Conservation (phyloP, 2,113 vertebrate species). For the Chionodraco myersi region DNA sequence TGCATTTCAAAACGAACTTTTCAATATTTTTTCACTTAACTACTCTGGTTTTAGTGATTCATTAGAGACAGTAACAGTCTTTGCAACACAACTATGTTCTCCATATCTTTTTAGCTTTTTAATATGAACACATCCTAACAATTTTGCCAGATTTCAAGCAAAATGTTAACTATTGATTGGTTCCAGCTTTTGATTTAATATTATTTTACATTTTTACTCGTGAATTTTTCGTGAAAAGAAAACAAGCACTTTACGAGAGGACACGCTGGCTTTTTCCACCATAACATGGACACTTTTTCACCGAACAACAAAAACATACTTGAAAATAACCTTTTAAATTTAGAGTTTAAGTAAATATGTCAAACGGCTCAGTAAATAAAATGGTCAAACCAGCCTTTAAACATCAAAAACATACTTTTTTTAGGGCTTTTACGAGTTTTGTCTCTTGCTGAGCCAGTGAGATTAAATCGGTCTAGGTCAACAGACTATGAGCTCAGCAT, state of each 20-base stretch:
- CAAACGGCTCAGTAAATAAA: background rate
- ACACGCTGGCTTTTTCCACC: too few relatives aligned
- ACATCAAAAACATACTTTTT: background rate
- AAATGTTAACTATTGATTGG: background rate
- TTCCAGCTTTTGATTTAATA: background rate
- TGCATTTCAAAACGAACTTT: too few relatives aligned
- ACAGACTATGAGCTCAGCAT: slow-evolving; percentile 11
- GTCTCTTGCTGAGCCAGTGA: background rate
- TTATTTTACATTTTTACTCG: background rate
- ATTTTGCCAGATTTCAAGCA: too few relatives aligned
- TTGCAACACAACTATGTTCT: background rate
- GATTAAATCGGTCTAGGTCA: slow-evolving; percentile 10
- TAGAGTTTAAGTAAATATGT: too few relatives aligned
- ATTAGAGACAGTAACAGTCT: background rate
- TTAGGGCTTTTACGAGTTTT: background rate
- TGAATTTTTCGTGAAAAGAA: too few relatives aligned
- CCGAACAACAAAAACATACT: too few relatives aligned
- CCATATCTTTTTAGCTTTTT: background rate
- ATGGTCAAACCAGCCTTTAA: background rate
- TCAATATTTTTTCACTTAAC: too few relatives aligned
- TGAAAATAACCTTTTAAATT: background rate
- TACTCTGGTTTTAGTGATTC: background rate
- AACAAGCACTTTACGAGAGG: background rate
- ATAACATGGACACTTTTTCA: too few relatives aligned
- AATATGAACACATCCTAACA: background rate